phyloP scores from a whole-genome alignment of 2,888 invertebrate species.

The Gymnosoma rotundatum region DNA sequence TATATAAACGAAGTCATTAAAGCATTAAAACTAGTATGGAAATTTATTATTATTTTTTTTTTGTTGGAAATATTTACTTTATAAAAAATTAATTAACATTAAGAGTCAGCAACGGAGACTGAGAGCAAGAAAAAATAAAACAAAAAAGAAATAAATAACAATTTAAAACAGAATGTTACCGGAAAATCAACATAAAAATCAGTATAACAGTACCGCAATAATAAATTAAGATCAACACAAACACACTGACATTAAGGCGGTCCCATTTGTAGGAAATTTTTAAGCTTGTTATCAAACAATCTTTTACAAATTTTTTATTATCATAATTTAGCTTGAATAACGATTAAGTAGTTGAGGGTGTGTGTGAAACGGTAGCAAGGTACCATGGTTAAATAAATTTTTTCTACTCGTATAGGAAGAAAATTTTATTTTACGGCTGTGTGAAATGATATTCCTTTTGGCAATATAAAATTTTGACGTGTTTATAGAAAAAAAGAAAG shows the following conservation, averaged over 20 bases:
- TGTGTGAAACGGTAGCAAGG: too few relatives aligned
- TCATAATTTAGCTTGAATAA: too few relatives aligned
- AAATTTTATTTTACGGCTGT: too few relatives aligned
- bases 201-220: conserved; percentile 54
- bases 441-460: too few relatives aligned
- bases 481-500: too few relatives aligned
- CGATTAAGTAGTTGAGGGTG: too few relatives aligned
- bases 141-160: conserved; percentile 53
- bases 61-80: conserved; percentile 26
- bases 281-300: neutral
- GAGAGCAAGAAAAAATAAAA: neutral
- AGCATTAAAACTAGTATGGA: neutral
- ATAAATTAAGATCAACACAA: conserved; percentile 41
- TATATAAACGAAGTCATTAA: neutral
- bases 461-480: too few relatives aligned
- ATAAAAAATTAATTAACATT: conserved; percentile 23
- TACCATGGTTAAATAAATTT: too few relatives aligned
- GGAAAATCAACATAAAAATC: conserved; percentile 65
- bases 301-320: too few relatives aligned
- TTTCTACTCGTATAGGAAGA: too few relatives aligned
- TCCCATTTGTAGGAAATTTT: neutral
- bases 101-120: conserved; percentile 18
- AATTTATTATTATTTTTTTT: neutral
- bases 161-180: conserved; percentile 63
- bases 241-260: conserved; percentile 9